Conservation (phyloP, 2,113 vertebrate genomes). For the Oophaga pumilio region DNA sequence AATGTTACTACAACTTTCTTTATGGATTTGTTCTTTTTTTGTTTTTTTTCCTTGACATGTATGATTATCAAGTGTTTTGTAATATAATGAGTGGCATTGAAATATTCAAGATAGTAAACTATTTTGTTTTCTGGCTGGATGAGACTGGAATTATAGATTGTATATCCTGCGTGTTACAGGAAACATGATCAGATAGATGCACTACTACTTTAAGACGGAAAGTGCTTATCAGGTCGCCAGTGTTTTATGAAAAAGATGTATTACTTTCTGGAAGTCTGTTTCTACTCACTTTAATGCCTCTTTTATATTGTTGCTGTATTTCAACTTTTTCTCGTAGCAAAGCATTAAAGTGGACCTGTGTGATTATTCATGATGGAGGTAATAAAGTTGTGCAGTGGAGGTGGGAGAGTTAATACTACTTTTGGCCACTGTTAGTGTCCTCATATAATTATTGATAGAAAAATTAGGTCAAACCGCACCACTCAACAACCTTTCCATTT, state of each 20-base stretch:
- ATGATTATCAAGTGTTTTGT: conserved; percentile 25
- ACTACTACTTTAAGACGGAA: conserved; percentile 17
- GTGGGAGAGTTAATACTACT: not conserved
- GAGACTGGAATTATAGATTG: conserved; percentile 22
- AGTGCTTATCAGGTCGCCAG: conserved; percentile 19
- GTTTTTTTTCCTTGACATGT: not conserved
- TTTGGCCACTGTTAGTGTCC: not conserved
- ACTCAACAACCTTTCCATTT: not conserved
- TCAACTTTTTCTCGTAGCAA: conserved; percentile 3
- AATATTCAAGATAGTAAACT: conserved; percentile 40
- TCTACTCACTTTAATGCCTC: not conserved
- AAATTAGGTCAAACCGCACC: not conserved
- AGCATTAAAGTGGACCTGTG: conserved; percentile 31
- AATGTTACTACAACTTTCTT: conserved; percentile 15
- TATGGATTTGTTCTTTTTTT: not conserved
- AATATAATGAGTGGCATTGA: conserved; percentile 21
- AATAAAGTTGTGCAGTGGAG: not conserved
- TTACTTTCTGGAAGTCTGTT: conserved; percentile 36
- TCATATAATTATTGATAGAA: not conserved
- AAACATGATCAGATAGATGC: conserved; percentile 21
- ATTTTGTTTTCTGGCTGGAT: not conserved
- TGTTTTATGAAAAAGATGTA: not conserved
- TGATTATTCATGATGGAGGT: not conserved
- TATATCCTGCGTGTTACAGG: not conserved
- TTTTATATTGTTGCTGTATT: not conserved